Conservation (phyloP, 2,888 invertebrate species). For the Noctua janthina region DNA sequence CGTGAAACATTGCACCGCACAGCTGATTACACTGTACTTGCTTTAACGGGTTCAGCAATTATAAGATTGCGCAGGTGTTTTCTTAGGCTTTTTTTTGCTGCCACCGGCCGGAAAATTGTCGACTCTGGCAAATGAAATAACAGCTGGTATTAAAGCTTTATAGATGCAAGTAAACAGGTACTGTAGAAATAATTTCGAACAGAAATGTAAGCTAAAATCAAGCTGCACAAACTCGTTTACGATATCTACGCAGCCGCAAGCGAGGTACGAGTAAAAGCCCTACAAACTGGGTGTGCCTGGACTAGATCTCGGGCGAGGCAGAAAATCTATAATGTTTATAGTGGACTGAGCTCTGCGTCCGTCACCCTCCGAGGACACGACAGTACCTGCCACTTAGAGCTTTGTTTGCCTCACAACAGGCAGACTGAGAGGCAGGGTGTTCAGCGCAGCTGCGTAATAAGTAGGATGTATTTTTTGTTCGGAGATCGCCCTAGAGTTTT, state of each 20-base stretch:
- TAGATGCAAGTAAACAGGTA: conserved; percentile 19
- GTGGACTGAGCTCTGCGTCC: conserved; percentile 29
- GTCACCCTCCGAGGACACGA: conserved; percentile 46
- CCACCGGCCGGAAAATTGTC: conserved; percentile 5
- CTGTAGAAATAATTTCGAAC: not conserved
- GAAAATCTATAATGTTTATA: conserved; percentile 55
- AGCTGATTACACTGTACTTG: conserved; percentile 61
- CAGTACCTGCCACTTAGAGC: conserved; percentile 45
- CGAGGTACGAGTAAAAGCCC: conserved; percentile 22
- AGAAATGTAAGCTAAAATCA: conserved; percentile 32
- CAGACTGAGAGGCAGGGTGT: conserved; percentile 36
- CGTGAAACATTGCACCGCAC: conserved; percentile 56
- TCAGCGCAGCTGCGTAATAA: conserved; percentile 48
- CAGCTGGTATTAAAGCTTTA: conserved; percentile 23
- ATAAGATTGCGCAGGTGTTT: conserved; percentile 54
- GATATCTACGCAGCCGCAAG: conserved; percentile 29
- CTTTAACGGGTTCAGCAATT: conserved; percentile 48
- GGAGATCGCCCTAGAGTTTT: conserved; percentile 51
- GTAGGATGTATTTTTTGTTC: conserved; percentile 43
- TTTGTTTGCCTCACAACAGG: conserved; percentile 42
- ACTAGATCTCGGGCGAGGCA: conserved; percentile 38
- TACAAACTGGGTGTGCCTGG: conserved; percentile 51
- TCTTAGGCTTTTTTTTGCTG: conserved; percentile 7
- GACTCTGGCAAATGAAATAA: conserved; percentile 14
- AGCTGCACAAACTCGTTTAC: conserved; percentile 18